Base-by-base conservation (phyloP, 2,113 vertebrate species). In the Paramisgurnus dabryanus region DNA sequence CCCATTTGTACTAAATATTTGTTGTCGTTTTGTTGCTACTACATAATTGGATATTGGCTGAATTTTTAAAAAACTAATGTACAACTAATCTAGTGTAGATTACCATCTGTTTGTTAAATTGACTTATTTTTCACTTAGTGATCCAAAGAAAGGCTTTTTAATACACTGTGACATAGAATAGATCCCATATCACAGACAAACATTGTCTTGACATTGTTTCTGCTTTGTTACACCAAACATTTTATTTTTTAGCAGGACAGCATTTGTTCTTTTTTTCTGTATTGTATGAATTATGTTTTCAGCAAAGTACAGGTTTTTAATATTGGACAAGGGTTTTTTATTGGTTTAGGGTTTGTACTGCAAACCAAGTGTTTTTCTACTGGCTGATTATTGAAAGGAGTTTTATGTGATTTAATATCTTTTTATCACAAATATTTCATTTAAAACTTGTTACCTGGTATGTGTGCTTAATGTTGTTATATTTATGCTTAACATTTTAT, bases 171-270 rank as follows among this genome's bases (percentile, higher is more conserved):
- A 61, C 10, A 45, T 3, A 64, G 11, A 5, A 64, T 39, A 64
- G 5, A 64, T 39, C 5, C 6, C 27, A 17, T 50, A 53, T 76
- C 13, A 34, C 27, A 34, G 11, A 65, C 63, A 50, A 0, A 53
- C 50, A 53, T 76, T 18, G 45, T 75, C 57, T 63, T 34, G 57
- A 63, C 5, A 15, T 49, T 71, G 27, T 43, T 74, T 74, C 61
- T 15, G 55, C 70, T 49, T 71, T 57, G 68, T 72, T 72, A 41
- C 17, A 39, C 18, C n/a, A n/a, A n/a, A 18, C n/a, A 7, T 10
- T 57, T 40, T 2, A n/a, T 17, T 2, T 22, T 74, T 63, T 49
- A 27, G 4, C 34, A 9, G 49, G 1, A 8, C 27, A 12, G 18
- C 2, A 47, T 75, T 47, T 60, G 10, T 41, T 41, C 1, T 5